Conservation (phyloP, 2,797 vertebrate species). For the Cephalopachus bancanus region DNA sequence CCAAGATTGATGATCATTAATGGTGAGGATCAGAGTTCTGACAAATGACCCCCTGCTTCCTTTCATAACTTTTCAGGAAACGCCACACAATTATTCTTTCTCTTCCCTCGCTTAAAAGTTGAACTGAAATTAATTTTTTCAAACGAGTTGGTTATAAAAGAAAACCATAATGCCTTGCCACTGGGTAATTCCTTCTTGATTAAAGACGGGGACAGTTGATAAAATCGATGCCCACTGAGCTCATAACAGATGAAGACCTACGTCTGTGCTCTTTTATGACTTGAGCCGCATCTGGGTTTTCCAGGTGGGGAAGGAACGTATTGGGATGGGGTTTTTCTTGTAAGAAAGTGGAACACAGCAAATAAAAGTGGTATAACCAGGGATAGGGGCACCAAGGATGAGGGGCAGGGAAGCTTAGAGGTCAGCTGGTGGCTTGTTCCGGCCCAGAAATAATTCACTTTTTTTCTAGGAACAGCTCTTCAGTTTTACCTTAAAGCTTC, state of each 20-base stretch:
- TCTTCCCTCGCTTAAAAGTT: constrained; percentile 62
- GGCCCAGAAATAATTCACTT: not conserved
- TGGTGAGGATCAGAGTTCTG: not conserved
- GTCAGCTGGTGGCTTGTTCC: not conserved
- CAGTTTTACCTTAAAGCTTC: not conserved
- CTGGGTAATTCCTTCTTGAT: constrained; percentile 68
- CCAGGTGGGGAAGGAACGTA: not conserved
- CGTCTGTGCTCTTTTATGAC: constrained; percentile 44
- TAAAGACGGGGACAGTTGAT: constrained; percentile 39
- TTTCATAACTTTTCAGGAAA: constrained; percentile 68
- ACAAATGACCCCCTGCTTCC: constrained; percentile 35
- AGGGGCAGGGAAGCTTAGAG: not conserved
- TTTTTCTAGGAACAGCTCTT: not conserved
- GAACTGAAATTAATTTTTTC: constrained; percentile 72
- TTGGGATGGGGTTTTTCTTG: constrained; percentile 19
- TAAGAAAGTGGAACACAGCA: not conserved
- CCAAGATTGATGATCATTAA: not conserved
- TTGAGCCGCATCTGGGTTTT: not conserved
- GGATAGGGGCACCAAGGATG: constrained; percentile 46
- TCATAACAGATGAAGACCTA: not conserved
- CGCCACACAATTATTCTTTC: constrained; percentile 40
- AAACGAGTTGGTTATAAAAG: constrained; percentile 47
- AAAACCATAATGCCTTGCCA: constrained; percentile 9
- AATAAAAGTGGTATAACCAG: too few species aligned
- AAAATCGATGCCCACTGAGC: constrained; percentile 56